phyloP scores from a whole-genome alignment of 1,140 invertebrate genomes.

The Drosophila carrolli region DNA sequence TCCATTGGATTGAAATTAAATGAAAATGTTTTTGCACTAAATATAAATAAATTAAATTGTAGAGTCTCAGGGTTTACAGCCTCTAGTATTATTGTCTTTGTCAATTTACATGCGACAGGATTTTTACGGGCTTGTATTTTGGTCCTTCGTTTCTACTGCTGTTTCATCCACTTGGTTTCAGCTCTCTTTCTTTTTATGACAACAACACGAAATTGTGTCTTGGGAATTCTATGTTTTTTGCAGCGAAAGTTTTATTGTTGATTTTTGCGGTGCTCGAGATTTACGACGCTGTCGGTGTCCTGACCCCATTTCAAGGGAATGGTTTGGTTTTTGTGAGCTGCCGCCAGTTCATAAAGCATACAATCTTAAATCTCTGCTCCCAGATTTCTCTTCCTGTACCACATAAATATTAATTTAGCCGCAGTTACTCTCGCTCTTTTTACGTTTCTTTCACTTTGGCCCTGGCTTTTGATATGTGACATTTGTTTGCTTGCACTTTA shows the following conservation, averaged over 20 bases:
- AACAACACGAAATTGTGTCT: constrained; percentile 62
- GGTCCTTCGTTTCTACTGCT: constrained; percentile 24
- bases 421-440: constrained; percentile 46
- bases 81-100: constrained; percentile 15
- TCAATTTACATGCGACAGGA: constrained; percentile 51
- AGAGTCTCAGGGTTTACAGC: background rate
- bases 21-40: constrained; percentile 23
- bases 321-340: constrained; percentile 18
- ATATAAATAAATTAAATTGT: constrained; percentile 46
- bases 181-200: constrained; percentile 61
- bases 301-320: constrained; percentile 43
- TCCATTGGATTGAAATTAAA: constrained; percentile 17
- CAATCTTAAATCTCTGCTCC: constrained; percentile 66
- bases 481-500: constrained; percentile 47
- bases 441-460: constrained; percentile 48
- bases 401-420: constrained; percentile 81
- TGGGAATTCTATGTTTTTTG: constrained; percentile 56
- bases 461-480: constrained; percentile 43
- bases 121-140: constrained; percentile 45
- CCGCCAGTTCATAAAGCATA: constrained; percentile 54
- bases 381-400: constrained; percentile 18
- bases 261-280: constrained; percentile 70
- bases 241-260: constrained; percentile 74
- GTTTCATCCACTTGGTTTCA: constrained; percentile 43
- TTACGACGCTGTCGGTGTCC: constrained; percentile 55